A percentile compares a stretch with the other conserved stretches of the same genome.
Evolutionary conservation across 1,140 invertebrate genomes (phyloP).

Genomic region (Trachymyrmex cornetzi): DNA sequence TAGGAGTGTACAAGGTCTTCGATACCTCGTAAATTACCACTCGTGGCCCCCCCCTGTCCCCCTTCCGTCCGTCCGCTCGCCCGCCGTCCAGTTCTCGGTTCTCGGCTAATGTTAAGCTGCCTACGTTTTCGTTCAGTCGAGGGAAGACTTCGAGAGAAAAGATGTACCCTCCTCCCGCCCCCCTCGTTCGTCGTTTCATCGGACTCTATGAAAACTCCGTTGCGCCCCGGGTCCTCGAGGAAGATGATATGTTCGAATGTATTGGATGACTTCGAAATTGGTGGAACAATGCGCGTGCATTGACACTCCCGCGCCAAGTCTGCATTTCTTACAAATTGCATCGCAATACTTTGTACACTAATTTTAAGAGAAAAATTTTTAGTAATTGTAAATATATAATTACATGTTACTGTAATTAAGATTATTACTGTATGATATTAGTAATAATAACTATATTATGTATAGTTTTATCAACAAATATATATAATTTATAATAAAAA

Average conservation of each 20-base stretch:
- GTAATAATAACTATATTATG: too few species aligned
- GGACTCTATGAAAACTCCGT: conserved; percentile 49
- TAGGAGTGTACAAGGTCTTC: conserved; percentile 87
- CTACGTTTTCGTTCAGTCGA: conserved; percentile 73
- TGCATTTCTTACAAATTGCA: neutral
- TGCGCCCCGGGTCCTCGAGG: neutral
- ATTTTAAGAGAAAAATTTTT: too few species aligned
- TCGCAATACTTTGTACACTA: too few species aligned
- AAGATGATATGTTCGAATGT: neutral
- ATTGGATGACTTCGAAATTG: neutral
- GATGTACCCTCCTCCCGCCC: neutral
- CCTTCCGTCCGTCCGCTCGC: conserved; percentile 57
- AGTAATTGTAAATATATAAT: too few species aligned
- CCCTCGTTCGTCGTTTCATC: neutral
- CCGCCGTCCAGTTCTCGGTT: conserved; percentile 68
- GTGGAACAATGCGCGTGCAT: neutral
- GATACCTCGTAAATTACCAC: conserved; percentile 87
- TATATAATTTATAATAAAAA: too few species aligned
- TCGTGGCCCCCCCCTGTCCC: conserved; percentile 67
- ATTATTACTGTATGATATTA: too few species aligned
- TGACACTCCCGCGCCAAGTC: neutral
- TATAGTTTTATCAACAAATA: too few species aligned
- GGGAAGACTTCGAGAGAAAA: conserved; percentile 33
- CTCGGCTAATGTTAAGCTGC: conserved; percentile 71
- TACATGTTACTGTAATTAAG: too few species aligned